Conservation (phyloP, 2,113 vertebrate species). For the Catagonus wagneri region DNA sequence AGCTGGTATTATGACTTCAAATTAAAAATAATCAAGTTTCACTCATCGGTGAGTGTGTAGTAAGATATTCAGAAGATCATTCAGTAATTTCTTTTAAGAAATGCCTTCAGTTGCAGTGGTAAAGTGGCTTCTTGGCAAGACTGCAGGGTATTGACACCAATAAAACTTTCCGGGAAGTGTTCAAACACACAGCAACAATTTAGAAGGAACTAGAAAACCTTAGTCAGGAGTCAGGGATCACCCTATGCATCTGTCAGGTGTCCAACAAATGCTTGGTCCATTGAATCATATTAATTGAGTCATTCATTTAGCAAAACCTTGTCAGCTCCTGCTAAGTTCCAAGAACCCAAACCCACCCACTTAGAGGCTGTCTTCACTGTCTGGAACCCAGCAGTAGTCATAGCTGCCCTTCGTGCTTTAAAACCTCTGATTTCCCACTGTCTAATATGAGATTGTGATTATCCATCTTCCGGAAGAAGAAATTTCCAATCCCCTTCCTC, state of each 20-base stretch:
- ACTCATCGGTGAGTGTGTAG: neutral
- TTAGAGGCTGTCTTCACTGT: too few species aligned
- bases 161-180: neutral
- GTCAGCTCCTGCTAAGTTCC: neutral
- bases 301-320: neutral
- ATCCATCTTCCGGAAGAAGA: neutral
- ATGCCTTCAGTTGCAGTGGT: neutral
- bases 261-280: accelerated
- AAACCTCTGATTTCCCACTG: neutral
- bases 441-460: neutral
- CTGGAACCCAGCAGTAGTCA: neutral
- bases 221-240: neutral
- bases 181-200: neutral
- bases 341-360: neutral
- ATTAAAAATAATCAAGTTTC: constrained; percentile 61
- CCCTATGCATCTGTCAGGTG: too few species aligned
- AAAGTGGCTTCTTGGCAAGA: constrained; percentile 64
- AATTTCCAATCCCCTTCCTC: neutral
- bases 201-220: neutral
- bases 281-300: neutral
- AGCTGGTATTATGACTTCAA: constrained; percentile 1
- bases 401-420: accelerated
- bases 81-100: constrained; percentile 37
- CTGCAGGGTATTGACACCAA: neutral
- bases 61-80: constrained; percentile 22